These are phyloP conservation scores for Sycophila texana DNA, from an alignment of 2,888 invertebrate genomes.

Conservation along the genomic window DNA sequence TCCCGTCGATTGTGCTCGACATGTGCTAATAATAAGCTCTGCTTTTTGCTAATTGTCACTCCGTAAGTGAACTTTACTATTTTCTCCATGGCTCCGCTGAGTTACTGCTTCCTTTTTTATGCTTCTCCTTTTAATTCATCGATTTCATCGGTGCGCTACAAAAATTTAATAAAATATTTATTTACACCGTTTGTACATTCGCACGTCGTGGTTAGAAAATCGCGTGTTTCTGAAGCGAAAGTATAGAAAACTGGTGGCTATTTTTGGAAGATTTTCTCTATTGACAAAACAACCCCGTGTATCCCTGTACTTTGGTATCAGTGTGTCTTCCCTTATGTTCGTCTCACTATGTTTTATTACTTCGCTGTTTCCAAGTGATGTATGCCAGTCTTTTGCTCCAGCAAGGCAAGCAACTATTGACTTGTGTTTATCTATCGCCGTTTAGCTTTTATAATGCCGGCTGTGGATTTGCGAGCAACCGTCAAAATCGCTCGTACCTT, in stretches of 20 bases:
- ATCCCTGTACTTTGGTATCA: no score
- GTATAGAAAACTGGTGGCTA: constrained; percentile 26
- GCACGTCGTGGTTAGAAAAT: neutral
- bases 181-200: neutral
- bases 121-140: neutral
- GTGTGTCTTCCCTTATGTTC: no score
- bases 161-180: constrained; percentile 1
- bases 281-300: constrained; percentile 44
- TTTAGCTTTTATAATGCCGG: constrained; percentile 70
- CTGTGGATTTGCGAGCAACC: constrained; percentile 65
- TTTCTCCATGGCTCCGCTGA: neutral
- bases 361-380: neutral
- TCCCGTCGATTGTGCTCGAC: no score
- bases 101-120: no score
- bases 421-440: neutral
- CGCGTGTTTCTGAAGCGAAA: constrained; percentile 16
- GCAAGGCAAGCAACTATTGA: neutral
- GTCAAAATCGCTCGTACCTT: constrained; percentile 66
- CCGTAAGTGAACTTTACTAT: neutral
- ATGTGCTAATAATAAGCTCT: no score
- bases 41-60: no score
- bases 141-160: neutral
- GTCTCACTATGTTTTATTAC: no score
- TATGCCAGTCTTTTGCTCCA: neutral
- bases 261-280: constrained; percentile 37